Base-by-base conservation (phyloP, 92 coral and sea anemone genomes). In the Siderastrea siderea region DNA sequence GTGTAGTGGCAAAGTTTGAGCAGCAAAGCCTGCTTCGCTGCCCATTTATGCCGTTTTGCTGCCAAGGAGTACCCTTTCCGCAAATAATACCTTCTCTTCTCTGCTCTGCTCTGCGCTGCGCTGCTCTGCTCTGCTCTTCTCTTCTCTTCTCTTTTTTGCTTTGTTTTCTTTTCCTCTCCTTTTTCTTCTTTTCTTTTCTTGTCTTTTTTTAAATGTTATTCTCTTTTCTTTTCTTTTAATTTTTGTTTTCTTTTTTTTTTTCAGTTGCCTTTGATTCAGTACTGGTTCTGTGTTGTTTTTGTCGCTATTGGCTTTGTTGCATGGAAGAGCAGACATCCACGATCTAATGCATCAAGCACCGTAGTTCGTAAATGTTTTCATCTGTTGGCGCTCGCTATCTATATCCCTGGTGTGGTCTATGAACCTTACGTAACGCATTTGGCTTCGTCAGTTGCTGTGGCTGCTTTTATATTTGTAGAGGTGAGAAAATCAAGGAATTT, bases 381-480 rank as follows among this genome's bases (percentile, higher is more conserved):
- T 78, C 69, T 92, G 43, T 79, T 96, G 77, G 96, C 98, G 8
- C 83, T 94, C 14, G 99, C 94, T 47, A 85, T 98, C 55, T 98
- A 92, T 73, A 68, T 98, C 63, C 98, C 99, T 6, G 99, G 99
- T 17, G 79, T 94, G 43, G 66, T 90, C 53, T 93, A 83, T 47
- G 99, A 98, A 9, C 98, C 99, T 6, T 59, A 92, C 13, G 60
- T 98, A 19, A 94, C 92, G 6, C 99, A 98, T 77, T 58, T 98
- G 12, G 98, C 98, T 74, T 94, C 98, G 2, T 91, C 98, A 8
- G 95, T 92, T 43, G 99, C 99, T 16, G 80, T 91, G 5, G 96
- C 99, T 55, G 91, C 92, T 44, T 98, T 98, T 84, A 66, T 98
- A 45, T 95, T 98, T 82, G 26, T 92, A 17, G 99, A 98, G 98